Base-by-base conservation (phyloP, 2,113 vertebrate species). In the Sula dactylatra region DNA sequence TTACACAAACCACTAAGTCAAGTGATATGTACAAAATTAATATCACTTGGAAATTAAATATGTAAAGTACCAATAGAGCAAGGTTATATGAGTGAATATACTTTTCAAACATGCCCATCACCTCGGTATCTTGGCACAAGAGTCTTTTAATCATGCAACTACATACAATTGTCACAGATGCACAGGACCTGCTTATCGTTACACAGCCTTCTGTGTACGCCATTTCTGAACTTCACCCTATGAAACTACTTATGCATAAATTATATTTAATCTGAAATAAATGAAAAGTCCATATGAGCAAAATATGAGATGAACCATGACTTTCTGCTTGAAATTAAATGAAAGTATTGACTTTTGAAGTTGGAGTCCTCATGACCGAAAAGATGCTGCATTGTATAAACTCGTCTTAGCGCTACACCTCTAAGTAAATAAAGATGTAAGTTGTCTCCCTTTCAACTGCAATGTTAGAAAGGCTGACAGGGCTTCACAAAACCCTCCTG, bases 401-500 rank as follows among this genome's bases (percentile, higher is more conserved):
- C 74, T 55, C 15, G 26, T 32, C 40, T 56, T 44, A 87, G 80
- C 50, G 10, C 93, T 95, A 90, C 79, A 69, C 89, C 95, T 70
- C 87, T 95, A 91, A 94, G 97, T 97, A 97, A 98, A 98, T 98
- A 98, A 97, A 98, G 98, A 98, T 81, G 84, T 97, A 97, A 97
- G 96, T 97, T 90, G 97, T 97, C 97, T 98, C 62, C 70, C 82
- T 97, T 97, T 94, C 91, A 96, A 92, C 95, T 85, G 86, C 96
- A 88, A 56, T 32, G 96, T 94, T 97, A 96, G 91, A 93, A 97
- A 56, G 96, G 97, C 98, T 95, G 98, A 98, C 97, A 96, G 97
- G 96, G 97, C 97, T 95, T 95, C 94, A 98, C 99, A 99, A 99
- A 99, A 99, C 98, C 98, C 97, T 98, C 98, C 99, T 98, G 98